Evolutionary conservation across 2,888 invertebrate species (phyloP), one percentile per base, ranked within the genome.

Genomic region (Galeopsomyia nigrocyanea): DNA sequence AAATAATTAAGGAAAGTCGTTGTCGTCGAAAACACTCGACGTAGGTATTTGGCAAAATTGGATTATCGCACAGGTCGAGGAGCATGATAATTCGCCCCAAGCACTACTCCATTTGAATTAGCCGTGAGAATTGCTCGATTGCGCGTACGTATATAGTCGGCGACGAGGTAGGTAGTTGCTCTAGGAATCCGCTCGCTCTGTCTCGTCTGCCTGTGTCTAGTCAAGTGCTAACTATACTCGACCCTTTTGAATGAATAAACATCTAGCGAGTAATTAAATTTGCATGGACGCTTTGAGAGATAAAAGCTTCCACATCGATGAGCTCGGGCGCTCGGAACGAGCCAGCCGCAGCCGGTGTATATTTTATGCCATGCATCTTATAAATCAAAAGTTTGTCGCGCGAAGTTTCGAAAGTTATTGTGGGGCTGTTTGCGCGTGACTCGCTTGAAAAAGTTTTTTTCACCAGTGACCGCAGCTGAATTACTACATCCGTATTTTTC

Each of bases 11-110:
- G 7, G 3, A 49, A 55, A 68, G 61, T 26, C 31, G 53, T 21
- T 60, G 21, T 21, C 49, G 21, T 21, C 49, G n/a, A 31, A 21
- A 26, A 13, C 13, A 19, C 7, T 21, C 49, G 55, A 47, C 19
- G 19, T 46, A 31, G 47, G 57, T 64, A 70, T 64, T 51, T 39
- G 46, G 47, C 49, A 55, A 10, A 57, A 68, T 68, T 55, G 31
- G 64, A 70, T 70, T 64, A 70, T 70, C 57, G 21, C 51, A 51
- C 26, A 51, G 22, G 13, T 64, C 64, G 26, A 53, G 50, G 39
- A 55, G 68, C 55, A 47, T 21, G 68, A 55, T 49, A 22, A 68
- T 68, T 55, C n/a, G 51, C 39, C 5, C 5, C 39, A 39, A 39
- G 10, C 39, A 39, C 39, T 39, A 10, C 63, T 31, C 17, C 19